Conservation (phyloP, 2,888 invertebrate species). For the Deroplatys truncata region DNA sequence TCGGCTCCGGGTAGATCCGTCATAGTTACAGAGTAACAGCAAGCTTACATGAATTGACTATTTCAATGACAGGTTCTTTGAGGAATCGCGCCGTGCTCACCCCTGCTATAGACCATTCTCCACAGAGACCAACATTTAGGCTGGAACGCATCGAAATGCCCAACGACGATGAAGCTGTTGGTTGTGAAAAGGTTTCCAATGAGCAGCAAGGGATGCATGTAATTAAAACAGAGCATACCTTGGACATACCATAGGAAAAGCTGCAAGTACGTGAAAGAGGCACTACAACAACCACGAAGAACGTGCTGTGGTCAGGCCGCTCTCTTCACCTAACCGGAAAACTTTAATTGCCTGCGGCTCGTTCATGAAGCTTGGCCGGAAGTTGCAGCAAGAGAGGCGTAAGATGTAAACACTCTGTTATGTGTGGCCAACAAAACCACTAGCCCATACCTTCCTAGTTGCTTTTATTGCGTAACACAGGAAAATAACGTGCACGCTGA, state of each 20-base stretch:
- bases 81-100: too few relatives aligned
- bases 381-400: background rate
- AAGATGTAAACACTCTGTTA: background rate
- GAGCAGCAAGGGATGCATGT: background rate
- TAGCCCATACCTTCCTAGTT: background rate
- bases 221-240: background rate
- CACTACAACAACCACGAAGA: background rate
- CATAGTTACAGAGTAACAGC: too few relatives aligned
- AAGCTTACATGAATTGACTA: too few relatives aligned
- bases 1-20: too few relatives aligned
- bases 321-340: background rate
- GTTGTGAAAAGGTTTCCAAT: background rate
- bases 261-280: too few relatives aligned
- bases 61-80: too few relatives aligned
- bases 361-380: background rate
- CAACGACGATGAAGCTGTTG: too few relatives aligned
- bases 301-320: background rate
- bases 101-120: too few relatives aligned
- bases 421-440: background rate
- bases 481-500: background rate
- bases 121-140: too few relatives aligned
- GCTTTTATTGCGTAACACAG: background rate
- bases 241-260: background rate
- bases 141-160: too few relatives aligned
- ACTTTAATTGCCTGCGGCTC: background rate